Base-by-base conservation (phyloP, 1,140 invertebrate species). In the Thaumatotibia leucotreta region DNA sequence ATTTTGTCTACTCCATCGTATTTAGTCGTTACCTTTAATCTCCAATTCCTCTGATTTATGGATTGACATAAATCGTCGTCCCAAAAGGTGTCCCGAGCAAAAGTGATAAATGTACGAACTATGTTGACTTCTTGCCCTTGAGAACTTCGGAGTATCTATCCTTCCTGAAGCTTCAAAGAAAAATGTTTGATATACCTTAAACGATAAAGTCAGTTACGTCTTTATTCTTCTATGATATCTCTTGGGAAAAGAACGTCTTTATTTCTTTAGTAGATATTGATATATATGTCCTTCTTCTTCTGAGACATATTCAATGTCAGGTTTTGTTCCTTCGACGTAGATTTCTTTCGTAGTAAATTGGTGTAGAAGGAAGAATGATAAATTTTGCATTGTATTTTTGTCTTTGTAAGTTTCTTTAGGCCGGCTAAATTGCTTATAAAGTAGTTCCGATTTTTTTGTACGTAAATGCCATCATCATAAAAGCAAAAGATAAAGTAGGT, bases 1-100 rank as follows among this genome's bases (percentile, higher is more conserved):
- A n/a, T 8, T 17, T 58, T 27, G 17, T 20, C 23, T 27, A 14
- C 52, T 58, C 52, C 52, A 27, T 58, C 23, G 24, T 58, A 58
- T 58, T 58, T 27, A 58, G 52, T 27, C 27, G 24, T 29, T 54
- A 27, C 52, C 50, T 27, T 58, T 27, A 27, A 58, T 27, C 52
- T 58, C 52, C 23, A 14, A 58, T 58, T 58, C 24, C 24, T 0
- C 23, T 58, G 52, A 58, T 58, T 58, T 58, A 58, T 58, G 52
- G 52, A 58, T 58, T 58, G 52, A 58, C 52, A 58, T 58, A 58
- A 58, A 58, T 58, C 52, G 52, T 17, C 24, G 23, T 17, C 52
- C 52, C 52, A 29, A 29, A 58, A 58, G 52, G 52, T 58, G 52
- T 58, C 52, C 52, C 6, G 52, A 11, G 52, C 52, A 58, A 58